These are phyloP conservation scores for Plestiodon gilberti DNA, from an alignment of 2,113 vertebrate species.

Conservation along the genomic window DNA sequence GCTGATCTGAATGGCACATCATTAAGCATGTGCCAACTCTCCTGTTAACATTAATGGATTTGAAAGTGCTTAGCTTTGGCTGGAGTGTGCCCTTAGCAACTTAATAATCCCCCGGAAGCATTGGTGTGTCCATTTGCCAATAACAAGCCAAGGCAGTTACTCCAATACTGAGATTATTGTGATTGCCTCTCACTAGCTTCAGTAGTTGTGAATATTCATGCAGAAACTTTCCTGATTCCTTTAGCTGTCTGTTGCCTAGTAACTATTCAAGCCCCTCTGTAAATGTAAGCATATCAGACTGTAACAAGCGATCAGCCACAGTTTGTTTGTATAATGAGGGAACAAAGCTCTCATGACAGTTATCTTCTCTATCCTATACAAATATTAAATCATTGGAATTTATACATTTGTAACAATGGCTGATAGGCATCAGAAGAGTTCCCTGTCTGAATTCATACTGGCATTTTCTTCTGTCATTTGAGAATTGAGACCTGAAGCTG, in stretches of 20 bases:
- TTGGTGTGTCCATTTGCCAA: background rate
- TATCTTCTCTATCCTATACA: background rate
- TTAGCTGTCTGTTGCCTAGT: constrained; percentile 7
- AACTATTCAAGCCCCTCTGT: background rate
- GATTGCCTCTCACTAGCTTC: background rate
- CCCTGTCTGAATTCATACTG: background rate
- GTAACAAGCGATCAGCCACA: background rate
- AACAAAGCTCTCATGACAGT: background rate
- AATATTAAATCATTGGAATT: background rate
- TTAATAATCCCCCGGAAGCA: background rate
- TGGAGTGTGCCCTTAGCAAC: background rate
- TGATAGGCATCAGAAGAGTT: background rate
- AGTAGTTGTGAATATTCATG: background rate
- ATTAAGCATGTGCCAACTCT: background rate
- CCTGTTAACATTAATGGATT: background rate
- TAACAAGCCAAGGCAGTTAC: background rate
- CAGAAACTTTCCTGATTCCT: background rate
- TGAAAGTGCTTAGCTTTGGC: background rate
- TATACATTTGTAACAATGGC: background rate
- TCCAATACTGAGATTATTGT: background rate
- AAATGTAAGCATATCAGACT: background rate
- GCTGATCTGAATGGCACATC: background rate
- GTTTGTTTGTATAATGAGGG: background rate
- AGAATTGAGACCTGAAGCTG: background rate
- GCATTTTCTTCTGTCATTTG: too few species aligned